These are phyloP conservation scores for Tetragnatha montana DNA, from an alignment of 2,888 invertebrate species.

Conservation along the genomic window DNA sequence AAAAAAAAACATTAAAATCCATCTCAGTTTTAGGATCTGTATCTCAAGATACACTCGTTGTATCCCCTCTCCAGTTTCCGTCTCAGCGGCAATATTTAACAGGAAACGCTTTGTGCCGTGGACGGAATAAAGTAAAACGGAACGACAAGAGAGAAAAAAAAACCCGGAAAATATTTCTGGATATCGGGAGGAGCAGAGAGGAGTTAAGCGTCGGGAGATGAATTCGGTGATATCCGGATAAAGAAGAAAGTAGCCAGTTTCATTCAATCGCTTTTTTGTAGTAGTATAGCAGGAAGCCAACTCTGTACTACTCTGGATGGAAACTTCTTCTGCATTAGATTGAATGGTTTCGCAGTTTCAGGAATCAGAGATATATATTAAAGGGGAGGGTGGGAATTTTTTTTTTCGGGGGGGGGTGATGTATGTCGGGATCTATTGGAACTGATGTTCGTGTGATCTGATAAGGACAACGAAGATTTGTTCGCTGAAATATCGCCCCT, in stretches of 20 bases:
- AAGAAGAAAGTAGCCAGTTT: slow-evolving; percentile 38
- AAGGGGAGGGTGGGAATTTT: neutral
- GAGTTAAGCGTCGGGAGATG: slow-evolving; percentile 45
- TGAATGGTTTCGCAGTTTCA: neutral
- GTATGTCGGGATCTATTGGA: neutral
- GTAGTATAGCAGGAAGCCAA: neutral
- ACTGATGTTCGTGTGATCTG: neutral
- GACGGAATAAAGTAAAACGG: neutral
- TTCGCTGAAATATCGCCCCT: neutral
- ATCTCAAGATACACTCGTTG: neutral
- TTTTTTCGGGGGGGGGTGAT: neutral
- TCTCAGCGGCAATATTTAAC: slow-evolving; percentile 47
- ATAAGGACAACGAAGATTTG: neutral
- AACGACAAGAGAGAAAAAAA: too few relatives aligned
- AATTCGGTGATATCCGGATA: slow-evolving; percentile 41
- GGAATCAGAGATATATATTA: neutral
- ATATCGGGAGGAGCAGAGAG: slow-evolving; percentile 16
- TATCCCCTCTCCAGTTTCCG: slow-evolving; percentile 7
- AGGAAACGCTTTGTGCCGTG: slow-evolving; percentile 44
- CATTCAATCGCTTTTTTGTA: slow-evolving; percentile 39
- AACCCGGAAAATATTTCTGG: slow-evolving; percentile 1
- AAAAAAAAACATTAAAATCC: too few relatives aligned
- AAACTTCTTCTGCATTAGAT: slow-evolving; percentile 15
- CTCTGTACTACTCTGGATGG: neutral
- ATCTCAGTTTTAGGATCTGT: too few relatives aligned